A percentile compares a stretch with the other conserved stretches of the same genome.
These are phyloP conservation scores for Apis dorsata DNA, from an alignment of 1,140 invertebrate genomes.

Conservation along the genomic window DNA sequence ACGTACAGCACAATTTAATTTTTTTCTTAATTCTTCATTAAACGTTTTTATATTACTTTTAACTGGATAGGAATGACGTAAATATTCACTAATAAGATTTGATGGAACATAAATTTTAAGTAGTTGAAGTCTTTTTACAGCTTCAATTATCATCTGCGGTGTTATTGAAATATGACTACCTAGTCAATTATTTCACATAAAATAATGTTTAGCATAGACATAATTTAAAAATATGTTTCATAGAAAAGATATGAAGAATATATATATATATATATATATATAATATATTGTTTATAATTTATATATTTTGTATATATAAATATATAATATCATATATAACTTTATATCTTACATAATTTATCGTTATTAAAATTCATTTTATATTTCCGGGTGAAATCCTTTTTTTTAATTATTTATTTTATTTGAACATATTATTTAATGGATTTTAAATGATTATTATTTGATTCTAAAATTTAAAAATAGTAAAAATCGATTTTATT, in stretches of 20 bases:
- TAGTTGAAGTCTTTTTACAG: conserved; percentile 60
- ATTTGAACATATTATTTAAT: not conserved
- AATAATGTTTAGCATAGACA: no score
- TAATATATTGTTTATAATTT: not conserved
- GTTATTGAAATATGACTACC: conserved; percentile 54
- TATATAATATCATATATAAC: not conserved
- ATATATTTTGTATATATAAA: not conserved
- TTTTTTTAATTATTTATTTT: not conserved
- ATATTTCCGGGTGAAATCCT: not conserved
- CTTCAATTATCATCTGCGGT: conserved; percentile 64
- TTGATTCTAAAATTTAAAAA: not conserved
- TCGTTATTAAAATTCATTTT: not conserved
- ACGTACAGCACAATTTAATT: conserved; percentile 65
- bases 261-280: no score
- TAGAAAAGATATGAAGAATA: not conserved
- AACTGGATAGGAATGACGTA: conserved; percentile 62
- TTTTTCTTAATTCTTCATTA: conserved; percentile 58
- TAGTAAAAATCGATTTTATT: not conserved
- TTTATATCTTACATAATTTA: conserved; percentile 4
- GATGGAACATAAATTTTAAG: conserved; percentile 56
- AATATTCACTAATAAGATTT: conserved; percentile 57
- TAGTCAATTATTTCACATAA: conserved; percentile 4
- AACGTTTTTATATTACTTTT: conserved; percentile 47
- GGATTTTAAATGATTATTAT: not conserved
- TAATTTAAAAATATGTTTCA: no score